A percentile compares a stretch with the other conserved stretches of the same genome.
Conservation (phyloP, 1,140 invertebrate genomes). For the Musca vetustissima region DNA sequence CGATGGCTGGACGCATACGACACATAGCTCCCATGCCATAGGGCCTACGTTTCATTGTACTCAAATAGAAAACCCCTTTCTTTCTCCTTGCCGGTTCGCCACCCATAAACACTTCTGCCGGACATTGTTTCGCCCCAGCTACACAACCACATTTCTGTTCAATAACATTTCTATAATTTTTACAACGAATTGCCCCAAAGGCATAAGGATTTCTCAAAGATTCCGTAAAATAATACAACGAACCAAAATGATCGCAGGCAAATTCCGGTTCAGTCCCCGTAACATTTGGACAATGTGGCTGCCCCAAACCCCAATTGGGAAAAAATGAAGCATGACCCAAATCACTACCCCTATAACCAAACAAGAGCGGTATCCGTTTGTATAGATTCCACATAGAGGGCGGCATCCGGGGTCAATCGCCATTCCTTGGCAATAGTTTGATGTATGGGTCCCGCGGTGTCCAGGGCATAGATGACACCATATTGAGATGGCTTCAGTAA, state of each 20-base stretch:
- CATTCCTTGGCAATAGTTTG: conserved; percentile 28
- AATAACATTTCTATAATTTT: conserved; percentile 24
- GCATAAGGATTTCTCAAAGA: conserved; percentile 33
- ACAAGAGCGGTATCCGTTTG: conserved; percentile 64
- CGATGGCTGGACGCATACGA: conserved; percentile 19
- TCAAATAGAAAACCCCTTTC: conserved; percentile 32
- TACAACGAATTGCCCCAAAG: conserved; percentile 30
- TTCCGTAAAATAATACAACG: conserved; percentile 51
- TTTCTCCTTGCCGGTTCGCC: conserved; percentile 33
- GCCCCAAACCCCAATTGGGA: conserved; percentile 53
- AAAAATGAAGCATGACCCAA: conserved; percentile 63
- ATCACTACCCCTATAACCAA: conserved; percentile 56
- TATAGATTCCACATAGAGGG: conserved; percentile 65
- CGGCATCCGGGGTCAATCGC: conserved; percentile 61
- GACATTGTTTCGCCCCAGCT: conserved; percentile 1
- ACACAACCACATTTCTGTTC: conserved; percentile 25
- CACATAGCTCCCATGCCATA: conserved; percentile 30
- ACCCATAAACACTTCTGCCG: conserved; percentile 28
- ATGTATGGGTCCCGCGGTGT: conserved; percentile 58
- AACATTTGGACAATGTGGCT: conserved; percentile 57
- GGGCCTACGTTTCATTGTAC: conserved; percentile 26
- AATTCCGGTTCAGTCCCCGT: conserved; percentile 33
- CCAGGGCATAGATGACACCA: conserved; percentile 51
- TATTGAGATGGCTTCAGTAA: conserved; percentile 37
- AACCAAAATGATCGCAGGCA: conserved; percentile 51